Base-by-base conservation (phyloP, 2,888 invertebrate genomes). In the Spisula subtruncata region DNA sequence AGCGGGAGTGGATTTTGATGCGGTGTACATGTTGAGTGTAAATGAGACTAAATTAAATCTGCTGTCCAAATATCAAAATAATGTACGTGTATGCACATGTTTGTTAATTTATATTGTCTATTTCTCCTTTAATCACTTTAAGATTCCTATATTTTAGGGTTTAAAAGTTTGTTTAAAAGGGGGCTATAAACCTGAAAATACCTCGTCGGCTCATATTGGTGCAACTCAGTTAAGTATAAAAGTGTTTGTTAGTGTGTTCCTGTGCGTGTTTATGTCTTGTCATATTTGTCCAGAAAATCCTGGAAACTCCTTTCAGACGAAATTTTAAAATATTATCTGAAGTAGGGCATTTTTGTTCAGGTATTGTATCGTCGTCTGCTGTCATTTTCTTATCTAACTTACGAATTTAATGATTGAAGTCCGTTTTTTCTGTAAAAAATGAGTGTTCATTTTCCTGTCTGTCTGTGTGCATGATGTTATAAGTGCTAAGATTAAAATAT, bases 121-220 rank as follows among this genome's bases (percentile, higher is more conserved):
- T 35, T 0, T 35, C 75, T 25, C 35, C 25, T 75, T 75, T 5
- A 5, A 25, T 25, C n/a, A 25, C 8, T 2, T 60, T n/a, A 6
- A 1, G n/a, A 60, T 60, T 5, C 16, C 60, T 60, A n/a, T 60
- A n/a, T 60, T 60, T 60, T n/a, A 60, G 60, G 60, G 51, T 16
- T 60, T 60, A 2, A 48, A 51, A 66, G 48, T 25, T 66, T 75
- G 18, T 29, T 18, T 10, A 75, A 71, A 84, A 90, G 75, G 88
- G 88, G 81, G 56, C 90, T 90, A 89, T 90, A 86, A 75, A 86
- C 87, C 91, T 86, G 88, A 81, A 41, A 89, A 83, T 80, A 87
- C 85, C 85, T 87, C 86, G 86, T 82, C 25, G 85, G 80, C 83
- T 56, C 81, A 16, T 35, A 56, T 80, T 86, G 86, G 86, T 86